Base-by-base conservation (phyloP, 1,140 invertebrate species). In the Portunus trituberculatus region DNA sequence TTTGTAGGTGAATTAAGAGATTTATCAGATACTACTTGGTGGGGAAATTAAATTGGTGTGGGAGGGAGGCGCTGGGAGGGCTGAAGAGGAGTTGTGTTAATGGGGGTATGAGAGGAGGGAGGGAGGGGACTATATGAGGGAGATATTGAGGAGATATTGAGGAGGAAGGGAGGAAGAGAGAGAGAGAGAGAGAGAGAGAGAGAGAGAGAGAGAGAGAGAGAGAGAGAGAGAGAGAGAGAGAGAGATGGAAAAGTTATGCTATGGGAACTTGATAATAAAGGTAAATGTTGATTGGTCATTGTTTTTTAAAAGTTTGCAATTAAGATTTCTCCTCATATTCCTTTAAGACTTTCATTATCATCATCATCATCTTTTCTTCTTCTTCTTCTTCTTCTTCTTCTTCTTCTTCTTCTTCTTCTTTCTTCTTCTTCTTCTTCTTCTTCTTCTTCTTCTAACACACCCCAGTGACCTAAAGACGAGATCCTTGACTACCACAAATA, bases 41-140 rank as follows among this genome's bases (percentile, higher is more conserved):
- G 89, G 89, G 89, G 6, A 91, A 91, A 59, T 91, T 91, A 91
- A 91, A 52, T 59, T 16, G 8, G 16, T 12, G 20, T 10, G 89
- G 29, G 89, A 59, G 89, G 46, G 32, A 89, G 20, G 10, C 39
- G 39, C 6, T 1, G 87, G 16, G 0, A 89, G 39, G 39, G 87
- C 25, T 45, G 20, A 91, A 0, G 32, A 91, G 6, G 32, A 25
- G 48, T 14, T 76, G 67, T n/a, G 67, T 20, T 59, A 59, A 12
- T 25, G n/a, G n/a, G 46, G 45, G 25, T 20, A 29, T 6, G 88
- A 25, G 28, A 4, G 45, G 86, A 39, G 29, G 6, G 39, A 39
- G 39, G 2, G 48, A 25, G 39, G 39, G 32, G 39, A 46, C 32
- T 14, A 39, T 32, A 31, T 88, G 86, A 88, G 86, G 45, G 86